Conservation (phyloP, 2,113 vertebrate species). For the Geothlypis trichas region DNA sequence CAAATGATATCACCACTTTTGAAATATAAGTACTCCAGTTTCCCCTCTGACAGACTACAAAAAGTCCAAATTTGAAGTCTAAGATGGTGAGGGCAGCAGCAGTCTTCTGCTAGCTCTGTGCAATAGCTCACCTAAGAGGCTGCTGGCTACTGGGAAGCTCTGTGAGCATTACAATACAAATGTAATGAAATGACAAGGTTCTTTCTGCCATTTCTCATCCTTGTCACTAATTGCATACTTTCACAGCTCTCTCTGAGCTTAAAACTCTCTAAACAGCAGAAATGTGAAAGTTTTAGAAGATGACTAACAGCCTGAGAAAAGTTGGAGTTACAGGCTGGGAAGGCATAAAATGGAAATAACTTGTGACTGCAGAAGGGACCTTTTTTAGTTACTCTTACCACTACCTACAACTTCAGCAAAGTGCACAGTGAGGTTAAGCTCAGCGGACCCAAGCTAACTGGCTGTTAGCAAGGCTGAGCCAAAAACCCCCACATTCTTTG, state of each 20-base stretch:
- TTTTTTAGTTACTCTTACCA: neutral
- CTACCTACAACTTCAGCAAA: neutral
- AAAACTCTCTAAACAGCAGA: conserved; percentile 35
- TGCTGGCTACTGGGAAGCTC: neutral
- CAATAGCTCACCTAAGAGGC: neutral
- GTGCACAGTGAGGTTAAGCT: neutral
- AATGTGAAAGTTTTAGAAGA: conserved; percentile 43
- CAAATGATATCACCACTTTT: neutral
- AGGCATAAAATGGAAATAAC: conserved; percentile 3
- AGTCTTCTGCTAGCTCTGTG: neutral
- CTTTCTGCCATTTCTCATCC: conserved; percentile 27
- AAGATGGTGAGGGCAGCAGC: neutral
- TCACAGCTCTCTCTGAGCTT: conserved; percentile 15
- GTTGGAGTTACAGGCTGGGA: neutral
- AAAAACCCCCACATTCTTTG: neutral
- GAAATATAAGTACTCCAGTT: neutral
- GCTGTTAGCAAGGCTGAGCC: neutral
- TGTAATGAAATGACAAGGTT: conserved; percentile 12
- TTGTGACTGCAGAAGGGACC: neutral
- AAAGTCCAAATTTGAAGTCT: neutral
- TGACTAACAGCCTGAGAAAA: conserved; percentile 28
- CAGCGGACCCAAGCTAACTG: neutral
- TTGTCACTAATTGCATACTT: conserved; percentile 35
- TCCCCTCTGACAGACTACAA: neutral
- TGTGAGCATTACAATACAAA: neutral